Evolutionary conservation across 2,113 vertebrate species (phyloP).

Genomic region (Taxidea taxus): DNA sequence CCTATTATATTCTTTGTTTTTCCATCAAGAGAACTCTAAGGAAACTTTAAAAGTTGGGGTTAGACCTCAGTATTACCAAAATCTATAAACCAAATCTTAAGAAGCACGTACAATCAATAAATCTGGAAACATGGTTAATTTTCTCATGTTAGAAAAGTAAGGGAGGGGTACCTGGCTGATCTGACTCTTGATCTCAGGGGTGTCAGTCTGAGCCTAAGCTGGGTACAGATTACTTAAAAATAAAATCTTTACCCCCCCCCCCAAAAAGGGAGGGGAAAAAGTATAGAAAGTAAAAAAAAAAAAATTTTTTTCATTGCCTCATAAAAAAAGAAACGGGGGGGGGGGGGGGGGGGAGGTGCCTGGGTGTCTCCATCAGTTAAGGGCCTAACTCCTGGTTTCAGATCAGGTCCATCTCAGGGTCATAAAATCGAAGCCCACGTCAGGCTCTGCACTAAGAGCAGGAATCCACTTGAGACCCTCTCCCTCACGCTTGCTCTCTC

Average conservation of each 20-base stretch:
- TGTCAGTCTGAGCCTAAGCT: background rate
- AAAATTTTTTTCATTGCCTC: background rate
- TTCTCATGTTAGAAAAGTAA: background rate
- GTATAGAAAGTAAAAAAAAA: background rate
- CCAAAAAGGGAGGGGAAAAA: background rate
- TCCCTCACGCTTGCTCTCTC: background rate
- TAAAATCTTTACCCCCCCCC: background rate
- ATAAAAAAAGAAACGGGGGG: background rate
- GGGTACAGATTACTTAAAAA: background rate
- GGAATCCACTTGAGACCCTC: background rate
- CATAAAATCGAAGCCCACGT: background rate
- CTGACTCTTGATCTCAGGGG: background rate
- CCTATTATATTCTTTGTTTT: background rate
- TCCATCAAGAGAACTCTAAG: background rate
- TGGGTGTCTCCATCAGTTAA: background rate
- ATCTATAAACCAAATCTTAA: conserved; percentile 10
- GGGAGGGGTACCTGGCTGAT: background rate
- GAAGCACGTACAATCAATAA: background rate
- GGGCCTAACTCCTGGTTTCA: background rate
- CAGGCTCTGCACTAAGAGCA: background rate
- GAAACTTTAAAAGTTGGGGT: background rate
- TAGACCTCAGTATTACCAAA: background rate
- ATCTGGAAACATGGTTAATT: background rate
- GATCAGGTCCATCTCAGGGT: background rate
- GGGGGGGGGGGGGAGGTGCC: background rate